Percentiles rank a stretch among this genome's conserved stretches.
These are phyloP conservation scores for Timandra comae DNA, from an alignment of 2,888 invertebrate species.

Conservation along the genomic window DNA sequence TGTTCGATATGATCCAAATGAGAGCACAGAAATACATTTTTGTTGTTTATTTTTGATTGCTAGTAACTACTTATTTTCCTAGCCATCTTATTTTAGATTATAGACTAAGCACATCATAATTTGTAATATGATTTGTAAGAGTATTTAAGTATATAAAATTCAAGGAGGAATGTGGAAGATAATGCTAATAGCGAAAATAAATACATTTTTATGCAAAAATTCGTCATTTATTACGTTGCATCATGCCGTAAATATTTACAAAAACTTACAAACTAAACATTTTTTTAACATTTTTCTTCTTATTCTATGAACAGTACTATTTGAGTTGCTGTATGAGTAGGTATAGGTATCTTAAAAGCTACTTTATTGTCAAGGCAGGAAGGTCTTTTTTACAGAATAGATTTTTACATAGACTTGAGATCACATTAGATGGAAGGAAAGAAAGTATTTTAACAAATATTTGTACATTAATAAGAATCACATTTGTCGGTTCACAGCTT, in stretches of 20 bases:
- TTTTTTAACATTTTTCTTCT: slow-evolving; percentile 50
- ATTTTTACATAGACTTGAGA: slow-evolving; percentile 41
- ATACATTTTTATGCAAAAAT: slow-evolving; percentile 35
- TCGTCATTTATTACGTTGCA: slow-evolving; percentile 50
- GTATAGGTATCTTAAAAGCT: slow-evolving; percentile 35
- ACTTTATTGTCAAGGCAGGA: slow-evolving; percentile 27
- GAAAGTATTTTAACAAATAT: no score
- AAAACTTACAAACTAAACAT: slow-evolving; percentile 41
- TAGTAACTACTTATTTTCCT: no score
- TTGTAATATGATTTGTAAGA: neutral
- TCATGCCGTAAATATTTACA: slow-evolving; percentile 67
- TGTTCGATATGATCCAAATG: no score
- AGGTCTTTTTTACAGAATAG: slow-evolving; percentile 28
- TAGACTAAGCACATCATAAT: neutral
- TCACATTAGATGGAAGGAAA: slow-evolving; percentile 21
- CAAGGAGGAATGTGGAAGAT: neutral
- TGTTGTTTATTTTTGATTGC: no score
- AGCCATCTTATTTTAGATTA: no score
- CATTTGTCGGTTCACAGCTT: slow-evolving; percentile 37
- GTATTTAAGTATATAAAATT: neutral
- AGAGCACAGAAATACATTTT: no score
- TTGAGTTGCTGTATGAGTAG: slow-evolving; percentile 41
- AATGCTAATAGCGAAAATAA: slow-evolving; percentile 7
- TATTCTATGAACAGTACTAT: slow-evolving; percentile 53
- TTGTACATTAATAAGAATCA: slow-evolving; percentile 20